Conservation (phyloP, 2,888 invertebrate species). For the Eupithecia subfuscata region DNA sequence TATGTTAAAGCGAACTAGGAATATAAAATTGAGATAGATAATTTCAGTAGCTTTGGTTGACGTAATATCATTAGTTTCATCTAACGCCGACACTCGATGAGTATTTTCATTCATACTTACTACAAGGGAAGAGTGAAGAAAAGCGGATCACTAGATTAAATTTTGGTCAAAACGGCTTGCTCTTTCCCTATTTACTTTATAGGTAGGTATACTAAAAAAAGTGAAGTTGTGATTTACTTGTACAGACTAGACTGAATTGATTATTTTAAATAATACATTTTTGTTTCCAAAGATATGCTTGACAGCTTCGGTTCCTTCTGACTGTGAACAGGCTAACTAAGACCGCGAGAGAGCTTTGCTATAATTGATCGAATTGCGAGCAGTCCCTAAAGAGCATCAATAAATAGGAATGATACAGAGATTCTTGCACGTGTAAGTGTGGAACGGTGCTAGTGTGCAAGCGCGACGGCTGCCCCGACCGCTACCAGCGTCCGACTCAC, state of each 20-base stretch:
- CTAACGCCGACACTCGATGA: constrained; percentile 54
- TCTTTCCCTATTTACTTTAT: background rate
- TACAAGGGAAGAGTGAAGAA: constrained; percentile 56
- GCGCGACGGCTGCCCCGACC: constrained; percentile 80
- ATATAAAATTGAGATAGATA: constrained; percentile 81
- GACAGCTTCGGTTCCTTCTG: constrained; percentile 25
- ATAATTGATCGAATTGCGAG: constrained; percentile 55
- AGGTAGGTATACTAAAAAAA: background rate
- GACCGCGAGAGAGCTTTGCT: constrained; percentile 65
- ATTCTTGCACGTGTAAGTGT: constrained; percentile 73
- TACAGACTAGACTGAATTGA: constrained; percentile 16
- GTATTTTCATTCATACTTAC: constrained; percentile 64
- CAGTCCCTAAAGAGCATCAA: constrained; percentile 53
- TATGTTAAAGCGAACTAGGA: constrained; percentile 83
- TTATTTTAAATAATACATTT: constrained; percentile 2
- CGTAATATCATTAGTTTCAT: constrained; percentile 69
- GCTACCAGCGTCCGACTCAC: constrained; percentile 78
- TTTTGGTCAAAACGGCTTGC: constrained; percentile 48
- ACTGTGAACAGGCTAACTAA: constrained; percentile 38
- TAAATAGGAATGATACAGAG: constrained; percentile 70
- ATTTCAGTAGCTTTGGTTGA: constrained; percentile 83
- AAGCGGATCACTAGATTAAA: constrained; percentile 47
- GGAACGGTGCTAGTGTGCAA: constrained; percentile 81
- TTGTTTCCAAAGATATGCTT: constrained; percentile 18
- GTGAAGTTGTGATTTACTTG: constrained; percentile 6